A percentile compares a stretch with the other conserved stretches of the same genome.
phyloP scores from a whole-genome alignment of 2,113 vertebrate species.

The Pipra filicauda region DNA sequence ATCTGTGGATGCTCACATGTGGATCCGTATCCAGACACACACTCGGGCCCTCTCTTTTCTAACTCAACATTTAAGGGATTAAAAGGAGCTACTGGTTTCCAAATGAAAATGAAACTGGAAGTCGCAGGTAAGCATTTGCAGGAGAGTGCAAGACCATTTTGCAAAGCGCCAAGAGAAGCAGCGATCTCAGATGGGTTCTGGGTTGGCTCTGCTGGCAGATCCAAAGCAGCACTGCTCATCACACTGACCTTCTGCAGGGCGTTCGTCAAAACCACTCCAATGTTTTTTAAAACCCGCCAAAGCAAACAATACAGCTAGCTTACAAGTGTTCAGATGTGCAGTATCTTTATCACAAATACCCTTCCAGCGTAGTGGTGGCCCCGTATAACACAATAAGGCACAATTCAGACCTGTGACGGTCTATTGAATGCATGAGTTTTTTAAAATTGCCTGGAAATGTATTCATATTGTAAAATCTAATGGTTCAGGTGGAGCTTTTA shows the following conservation, averaged over 20 bases:
- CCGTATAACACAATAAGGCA: constrained; percentile 51
- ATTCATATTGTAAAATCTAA: constrained; percentile 71
- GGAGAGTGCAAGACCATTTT: neutral
- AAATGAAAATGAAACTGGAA: neutral
- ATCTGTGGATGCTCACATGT: neutral
- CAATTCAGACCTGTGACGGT: constrained; percentile 57
- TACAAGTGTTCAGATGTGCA: neutral
- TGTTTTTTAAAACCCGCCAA: neutral
- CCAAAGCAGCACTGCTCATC: constrained; percentile 11
- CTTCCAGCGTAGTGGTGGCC: neutral
- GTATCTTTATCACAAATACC: constrained; percentile 46
- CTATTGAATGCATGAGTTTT: constrained; percentile 71
- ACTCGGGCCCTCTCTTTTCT: neutral
- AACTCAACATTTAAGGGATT: neutral
- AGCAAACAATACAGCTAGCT: constrained; percentile 35
- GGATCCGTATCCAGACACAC: neutral
- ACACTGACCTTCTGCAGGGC: neutral
- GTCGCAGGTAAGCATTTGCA: neutral
- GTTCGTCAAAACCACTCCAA: neutral
- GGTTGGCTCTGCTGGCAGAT: neutral
- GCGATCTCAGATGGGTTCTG: neutral
- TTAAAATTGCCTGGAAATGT: constrained; percentile 71
- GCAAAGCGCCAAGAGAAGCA: neutral
- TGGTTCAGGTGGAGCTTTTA: constrained; percentile 67
- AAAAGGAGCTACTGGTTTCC: neutral